Percentiles rank a stretch among this genome's conserved stretches.
phyloP scores from a whole-genome alignment of 2,797 vertebrate genomes.

The Parotocinclus haroldoi region DNA sequence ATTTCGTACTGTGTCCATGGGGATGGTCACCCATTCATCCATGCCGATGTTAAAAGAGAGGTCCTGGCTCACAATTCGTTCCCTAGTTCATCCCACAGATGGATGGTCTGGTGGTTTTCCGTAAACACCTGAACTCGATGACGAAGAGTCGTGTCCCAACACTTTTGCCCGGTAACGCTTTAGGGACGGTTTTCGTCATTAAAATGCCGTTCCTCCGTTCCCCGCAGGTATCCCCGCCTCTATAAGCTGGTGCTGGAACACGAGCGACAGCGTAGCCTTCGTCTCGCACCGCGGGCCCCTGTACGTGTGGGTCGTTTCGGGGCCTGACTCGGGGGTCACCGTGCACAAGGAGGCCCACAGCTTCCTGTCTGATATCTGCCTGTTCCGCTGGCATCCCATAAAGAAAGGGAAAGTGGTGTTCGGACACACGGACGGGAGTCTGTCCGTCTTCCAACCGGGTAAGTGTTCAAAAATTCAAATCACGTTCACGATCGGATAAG shows the following conservation, averaged over 20 bases:
- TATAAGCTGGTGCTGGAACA: slow-evolving; percentile 93
- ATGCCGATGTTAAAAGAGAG: too few relatives aligned
- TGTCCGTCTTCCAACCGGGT: slow-evolving; percentile 95
- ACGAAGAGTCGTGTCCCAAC: too few relatives aligned
- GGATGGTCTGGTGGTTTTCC: too few relatives aligned
- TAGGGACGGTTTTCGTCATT: too few relatives aligned
- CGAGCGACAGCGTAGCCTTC: slow-evolving; percentile 81
- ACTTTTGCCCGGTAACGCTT: too few relatives aligned
- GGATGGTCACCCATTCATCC: too few relatives aligned
- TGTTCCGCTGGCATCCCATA: slow-evolving; percentile 91
- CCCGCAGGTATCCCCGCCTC: slow-evolving; percentile 81
- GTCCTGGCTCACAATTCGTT: too few relatives aligned
- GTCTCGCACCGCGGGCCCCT: slow-evolving; percentile 88
- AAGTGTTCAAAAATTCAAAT: too few relatives aligned
- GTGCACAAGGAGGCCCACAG: slow-evolving; percentile 91
- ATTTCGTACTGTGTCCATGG: too few relatives aligned
- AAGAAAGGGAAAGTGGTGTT: slow-evolving; percentile 90
- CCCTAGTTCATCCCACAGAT: too few relatives aligned
- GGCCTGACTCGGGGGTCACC: slow-evolving; percentile 78
- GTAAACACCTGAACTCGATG: too few relatives aligned
- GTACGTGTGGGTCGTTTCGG: slow-evolving; percentile 86
- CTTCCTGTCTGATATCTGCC: slow-evolving; percentile 90
- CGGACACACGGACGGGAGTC: slow-evolving; percentile 91
- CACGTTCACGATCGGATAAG: too few relatives aligned
- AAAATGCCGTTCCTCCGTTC: neutral